Evolutionary conservation across 2,797 vertebrate genomes (phyloP), one percentile per base, ranked within the genome.

Genomic region (Clarias fuscus): DNA sequence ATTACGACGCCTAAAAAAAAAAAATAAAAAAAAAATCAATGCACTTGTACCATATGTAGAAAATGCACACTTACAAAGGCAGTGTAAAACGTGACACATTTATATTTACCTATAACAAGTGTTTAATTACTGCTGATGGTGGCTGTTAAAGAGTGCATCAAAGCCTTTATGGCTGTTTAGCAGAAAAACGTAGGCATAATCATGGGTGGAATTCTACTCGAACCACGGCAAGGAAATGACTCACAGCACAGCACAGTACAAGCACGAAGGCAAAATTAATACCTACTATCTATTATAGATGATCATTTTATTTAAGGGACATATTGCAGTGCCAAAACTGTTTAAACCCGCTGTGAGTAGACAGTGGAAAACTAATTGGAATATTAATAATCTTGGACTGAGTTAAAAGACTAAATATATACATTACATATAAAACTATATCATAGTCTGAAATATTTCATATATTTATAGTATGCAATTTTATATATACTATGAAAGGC

Each of bases 301-400:
- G 82, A 71, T 59, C 67, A 71, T 1, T 71, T 5, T 20, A 71
- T 71, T 83, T 58, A 83, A 83, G 30, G 3, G 13, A 33, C 24
- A n/a, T 27, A 67, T 8, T 64, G 78, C 77, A 43, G 33, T 80
- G 33, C 33, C 22, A 48, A 43, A 27, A 65, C 22, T 27, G 64
- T 68, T 70, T 58, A 61, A 77, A 75, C 62, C 40, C 43, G 15
- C 59, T 20, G 68, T 58, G 61, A 76, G 43, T 76, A 70, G 83
- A 70, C 13, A 22, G 24, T 68, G 53, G 30, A 70, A 85, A 92
- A 91, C 91, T 93, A 93, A 93, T 93, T 92, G 90, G 88, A 92
- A 92, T 91, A 92, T 91, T 91, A 93, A 91, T 85, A 87, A 89
- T 88, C 76, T 58, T 79, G 27, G 30, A 33, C 58, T 15, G 33